Evolutionary conservation across 1,140 invertebrate species (phyloP).

Genomic region (Sinella curviseta): DNA sequence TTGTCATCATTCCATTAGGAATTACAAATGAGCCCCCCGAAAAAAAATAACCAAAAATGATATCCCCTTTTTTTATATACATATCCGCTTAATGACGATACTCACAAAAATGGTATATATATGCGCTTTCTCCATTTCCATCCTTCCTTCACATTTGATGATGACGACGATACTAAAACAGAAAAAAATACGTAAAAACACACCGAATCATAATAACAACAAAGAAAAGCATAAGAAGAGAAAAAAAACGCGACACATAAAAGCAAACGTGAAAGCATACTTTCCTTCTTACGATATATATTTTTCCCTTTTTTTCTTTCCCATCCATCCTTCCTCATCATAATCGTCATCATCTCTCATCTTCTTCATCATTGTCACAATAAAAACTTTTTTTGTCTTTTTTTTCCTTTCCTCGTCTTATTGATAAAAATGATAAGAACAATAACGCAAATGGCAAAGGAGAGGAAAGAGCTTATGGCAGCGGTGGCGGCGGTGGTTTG

Average conservation of each 20-base stretch:
- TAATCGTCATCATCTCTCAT: not conserved
- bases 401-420: not conserved
- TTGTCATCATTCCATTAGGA: slow-evolving; percentile 26
- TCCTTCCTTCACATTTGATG: not conserved
- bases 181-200: too few relatives aligned
- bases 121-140: not conserved
- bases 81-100: not conserved
- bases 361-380: not conserved
- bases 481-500: not conserved
- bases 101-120: not conserved
- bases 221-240: not conserved
- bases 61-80: not conserved
- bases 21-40: slow-evolving; percentile 12
- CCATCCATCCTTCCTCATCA: not conserved
- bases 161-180: too few relatives aligned
- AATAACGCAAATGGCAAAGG: not conserved
- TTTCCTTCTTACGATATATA: not conserved
- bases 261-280: too few relatives aligned
- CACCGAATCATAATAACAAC: not conserved
- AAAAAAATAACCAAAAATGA: not conserved
- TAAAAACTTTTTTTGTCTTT: not conserved
- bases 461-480: slow-evolving; percentile 8
- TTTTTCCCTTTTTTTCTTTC: not conserved
- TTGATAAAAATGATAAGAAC: slow-evolving; percentile 10
- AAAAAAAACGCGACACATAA: not conserved